Evolutionary conservation across 2,888 invertebrate species (phyloP), one percentile per base, ranked within the genome.

Genomic region (Drosophila barbarae): DNA sequence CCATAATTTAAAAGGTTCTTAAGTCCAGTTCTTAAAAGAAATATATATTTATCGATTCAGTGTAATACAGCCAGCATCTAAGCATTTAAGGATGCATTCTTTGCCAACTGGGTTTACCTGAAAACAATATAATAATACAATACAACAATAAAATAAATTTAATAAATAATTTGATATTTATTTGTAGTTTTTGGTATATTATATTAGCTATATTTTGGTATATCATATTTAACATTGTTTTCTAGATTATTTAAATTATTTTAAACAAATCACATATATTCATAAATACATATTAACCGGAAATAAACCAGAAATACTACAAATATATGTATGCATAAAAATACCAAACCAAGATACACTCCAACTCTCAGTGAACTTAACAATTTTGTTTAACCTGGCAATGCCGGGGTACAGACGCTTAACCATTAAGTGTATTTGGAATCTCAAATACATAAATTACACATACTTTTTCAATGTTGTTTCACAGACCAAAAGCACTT

Each of bases 1-100:
- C 80, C 78, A 78, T 78, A 46, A 46, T 63, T 52, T 58, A 46
- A 46, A 9, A 21, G 10, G 10, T 8, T 46, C 10, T 9, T 18
- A 18, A 28, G 8, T 36, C 18, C 38, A 18, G 21, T 23, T 41
- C 8, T 21, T 13, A 9, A 36, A 9, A 15, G 8, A 18, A 12
- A 28, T 34, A 36, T 41, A 23, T 35, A 28, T n/a, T 51, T 6
- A 5, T 32, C 9, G 32, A 41, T 35, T 21, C 6, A 26, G 5
- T 35, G 39, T 10, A 39, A 7, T 34, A 30, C 12, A 30, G 15
- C 13, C 21, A 15, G 21, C 54, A 23, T 23, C 23, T 23, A 23
- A 21, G 13, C 10, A 55, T 50, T 41, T 41, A 65, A 23, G 47
- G 35, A 56, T 61, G 18, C 75, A 76, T 76, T 32, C 51, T 72